Evolutionary conservation across 1,140 invertebrate species (phyloP).

Genomic region (Saccostrea cuccullata): DNA sequence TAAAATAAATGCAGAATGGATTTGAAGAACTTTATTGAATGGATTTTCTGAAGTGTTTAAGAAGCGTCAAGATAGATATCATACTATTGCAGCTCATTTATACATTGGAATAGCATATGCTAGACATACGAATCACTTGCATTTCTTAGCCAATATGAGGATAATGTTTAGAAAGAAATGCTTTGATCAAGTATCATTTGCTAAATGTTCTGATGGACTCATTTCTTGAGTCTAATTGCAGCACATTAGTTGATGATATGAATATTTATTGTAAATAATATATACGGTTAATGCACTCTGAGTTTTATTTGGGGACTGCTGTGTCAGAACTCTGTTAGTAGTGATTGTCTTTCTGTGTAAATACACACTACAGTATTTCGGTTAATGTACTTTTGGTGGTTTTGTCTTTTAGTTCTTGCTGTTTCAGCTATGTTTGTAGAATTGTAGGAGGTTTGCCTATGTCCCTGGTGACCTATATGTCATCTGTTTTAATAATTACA

Average conservation of each 20-base stretch:
- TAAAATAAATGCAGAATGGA: too few relatives aligned
- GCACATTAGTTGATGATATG: constrained; percentile 6
- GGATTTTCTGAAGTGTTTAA: neutral
- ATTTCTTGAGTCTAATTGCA: constrained; percentile 4
- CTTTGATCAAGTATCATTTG: constrained; percentile 10
- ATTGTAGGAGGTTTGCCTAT: neutral
- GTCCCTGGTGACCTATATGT: neutral
- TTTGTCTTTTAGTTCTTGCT: neutral
- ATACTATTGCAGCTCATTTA: neutral
- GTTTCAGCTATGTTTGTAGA: constrained; percentile 19
- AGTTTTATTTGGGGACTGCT: neutral
- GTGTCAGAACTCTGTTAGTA: neutral
- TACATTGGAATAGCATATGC: neutral
- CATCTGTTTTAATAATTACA: neutral
- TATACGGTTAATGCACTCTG: neutral
- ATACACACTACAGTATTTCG: constrained; percentile 8
- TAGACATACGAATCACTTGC: constrained; percentile 5
- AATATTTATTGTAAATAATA: constrained; percentile 30
- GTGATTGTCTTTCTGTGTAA: constrained; percentile 5
- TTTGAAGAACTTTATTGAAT: too few relatives aligned
- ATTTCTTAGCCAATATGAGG: neutral
- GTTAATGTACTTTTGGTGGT: constrained; percentile 12
- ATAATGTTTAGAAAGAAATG: constrained; percentile 14
- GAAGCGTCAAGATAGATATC: neutral
- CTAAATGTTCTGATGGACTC: neutral